Conservation (phyloP, 2,113 vertebrate genomes). For the Gymnobelideus leadbeateri region DNA sequence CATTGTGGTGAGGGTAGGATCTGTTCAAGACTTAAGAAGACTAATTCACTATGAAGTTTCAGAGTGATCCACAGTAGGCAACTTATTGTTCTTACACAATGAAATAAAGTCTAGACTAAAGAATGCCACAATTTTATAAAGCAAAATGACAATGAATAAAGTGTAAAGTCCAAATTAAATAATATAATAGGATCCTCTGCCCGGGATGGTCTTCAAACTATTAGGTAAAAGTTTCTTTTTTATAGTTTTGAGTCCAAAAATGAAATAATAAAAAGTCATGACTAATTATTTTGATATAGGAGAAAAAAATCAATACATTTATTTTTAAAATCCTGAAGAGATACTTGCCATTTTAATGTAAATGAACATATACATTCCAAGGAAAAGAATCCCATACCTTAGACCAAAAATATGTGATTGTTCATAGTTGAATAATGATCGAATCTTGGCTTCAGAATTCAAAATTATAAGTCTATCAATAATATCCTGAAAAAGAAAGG, state of each 20-base stretch:
- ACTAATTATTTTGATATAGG: not conserved
- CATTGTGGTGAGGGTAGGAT: not conserved
- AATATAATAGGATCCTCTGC: not conserved
- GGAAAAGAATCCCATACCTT: constrained; percentile 89
- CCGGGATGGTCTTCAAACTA: not conserved
- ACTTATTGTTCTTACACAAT: not conserved
- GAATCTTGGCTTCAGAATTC: constrained; percentile 95
- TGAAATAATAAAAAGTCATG: not conserved
- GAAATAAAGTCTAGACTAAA: not conserved
- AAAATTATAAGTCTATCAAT: constrained; percentile 95
- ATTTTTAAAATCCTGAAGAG: not conserved
- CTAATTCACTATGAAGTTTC: not conserved
- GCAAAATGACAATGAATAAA: constrained; percentile 14
- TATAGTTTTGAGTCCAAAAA: not conserved
- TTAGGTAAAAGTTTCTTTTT: not conserved
- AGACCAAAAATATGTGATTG: constrained; percentile 96
- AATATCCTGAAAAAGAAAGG: constrained; percentile 89
- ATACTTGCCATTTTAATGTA: not conserved
- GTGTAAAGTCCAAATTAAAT: not conserved
- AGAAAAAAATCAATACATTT: not conserved
- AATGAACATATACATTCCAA: constrained; percentile 28
- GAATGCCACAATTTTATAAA: not conserved
- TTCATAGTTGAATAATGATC: constrained; percentile 95
- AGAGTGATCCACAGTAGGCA: not conserved
- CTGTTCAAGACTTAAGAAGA: not conserved